Evolutionary conservation across 2,797 vertebrate species (phyloP).

Genomic region (Pristis pectinata): DNA sequence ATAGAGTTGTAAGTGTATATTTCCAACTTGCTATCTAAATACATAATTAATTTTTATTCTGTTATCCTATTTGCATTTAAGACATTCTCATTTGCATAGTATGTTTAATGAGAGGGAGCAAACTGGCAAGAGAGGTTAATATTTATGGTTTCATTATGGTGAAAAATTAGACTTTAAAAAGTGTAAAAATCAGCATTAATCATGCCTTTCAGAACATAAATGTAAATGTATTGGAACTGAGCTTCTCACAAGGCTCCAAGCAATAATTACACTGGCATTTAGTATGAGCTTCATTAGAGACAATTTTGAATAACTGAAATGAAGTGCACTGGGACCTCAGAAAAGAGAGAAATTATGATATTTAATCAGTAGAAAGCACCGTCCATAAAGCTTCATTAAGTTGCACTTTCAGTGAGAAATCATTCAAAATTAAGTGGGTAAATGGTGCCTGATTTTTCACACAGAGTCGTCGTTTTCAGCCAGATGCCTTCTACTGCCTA

Average conservation of each 20-base stretch:
- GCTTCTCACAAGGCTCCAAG: constrained; percentile 49
- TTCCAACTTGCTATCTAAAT: constrained; percentile 40
- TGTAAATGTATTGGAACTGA: constrained; percentile 56
- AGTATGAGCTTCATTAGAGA: constrained; percentile 48
- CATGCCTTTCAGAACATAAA: constrained; percentile 56
- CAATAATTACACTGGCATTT: constrained; percentile 52
- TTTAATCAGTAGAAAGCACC: constrained; percentile 47
- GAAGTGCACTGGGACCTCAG: constrained; percentile 43
- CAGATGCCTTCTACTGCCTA: neutral
- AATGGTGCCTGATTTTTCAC: constrained; percentile 22
- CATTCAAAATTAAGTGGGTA: constrained; percentile 33
- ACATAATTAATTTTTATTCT: constrained; percentile 44
- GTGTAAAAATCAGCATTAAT: constrained; percentile 57
- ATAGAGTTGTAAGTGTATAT: neutral
- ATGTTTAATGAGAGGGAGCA: constrained; percentile 42
- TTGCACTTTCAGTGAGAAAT: constrained; percentile 47
- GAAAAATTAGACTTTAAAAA: constrained; percentile 60
- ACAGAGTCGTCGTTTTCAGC: neutral
- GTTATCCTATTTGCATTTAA: constrained; percentile 45
- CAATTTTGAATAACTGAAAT: constrained; percentile 45
- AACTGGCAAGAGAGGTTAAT: constrained; percentile 48
- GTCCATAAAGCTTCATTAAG: constrained; percentile 47
- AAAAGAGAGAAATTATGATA: constrained; percentile 25
- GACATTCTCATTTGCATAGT: constrained; percentile 50
- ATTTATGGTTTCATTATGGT: constrained; percentile 58